Percentiles rank a stretch among this genome's conserved stretches.
These are phyloP conservation scores for Caracal caracal DNA, from an alignment of 2,113 vertebrate species.

Conservation along the genomic window DNA sequence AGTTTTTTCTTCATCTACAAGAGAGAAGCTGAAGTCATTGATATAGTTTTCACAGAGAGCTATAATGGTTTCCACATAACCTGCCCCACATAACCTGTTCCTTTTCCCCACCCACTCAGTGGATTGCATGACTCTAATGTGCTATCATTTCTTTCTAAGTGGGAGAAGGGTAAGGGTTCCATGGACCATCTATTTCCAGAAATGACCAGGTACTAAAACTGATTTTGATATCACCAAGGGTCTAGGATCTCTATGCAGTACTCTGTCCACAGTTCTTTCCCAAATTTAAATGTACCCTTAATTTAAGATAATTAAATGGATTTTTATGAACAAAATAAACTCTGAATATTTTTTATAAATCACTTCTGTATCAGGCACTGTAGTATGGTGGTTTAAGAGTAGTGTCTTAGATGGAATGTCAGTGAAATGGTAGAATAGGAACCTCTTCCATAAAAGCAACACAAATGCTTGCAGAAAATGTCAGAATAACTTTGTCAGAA, in stretches of 20 bases:
- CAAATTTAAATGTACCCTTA: background rate
- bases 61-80: background rate
- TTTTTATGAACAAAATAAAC: constrained; percentile 5
- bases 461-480: background rate
- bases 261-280: background rate
- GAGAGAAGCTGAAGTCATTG: background rate
- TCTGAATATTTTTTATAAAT: background rate
- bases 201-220: background rate
- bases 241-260: background rate
- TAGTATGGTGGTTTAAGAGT: background rate
- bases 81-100: background rate
- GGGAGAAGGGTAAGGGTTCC: background rate
- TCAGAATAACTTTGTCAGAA: background rate
- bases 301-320: background rate
- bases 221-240: background rate
- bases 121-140: background rate
- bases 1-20: background rate
- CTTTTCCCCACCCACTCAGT: background rate
- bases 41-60: background rate
- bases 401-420: background rate
- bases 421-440: background rate
- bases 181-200: background rate
- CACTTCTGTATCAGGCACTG: background rate
- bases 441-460: background rate
- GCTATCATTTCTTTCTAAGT: background rate